A percentile compares a stretch with the other conserved stretches of the same genome.
Evolutionary conservation across 2,888 invertebrate species (phyloP).

Genomic region (Hirtodrosophila trivittata): DNA sequence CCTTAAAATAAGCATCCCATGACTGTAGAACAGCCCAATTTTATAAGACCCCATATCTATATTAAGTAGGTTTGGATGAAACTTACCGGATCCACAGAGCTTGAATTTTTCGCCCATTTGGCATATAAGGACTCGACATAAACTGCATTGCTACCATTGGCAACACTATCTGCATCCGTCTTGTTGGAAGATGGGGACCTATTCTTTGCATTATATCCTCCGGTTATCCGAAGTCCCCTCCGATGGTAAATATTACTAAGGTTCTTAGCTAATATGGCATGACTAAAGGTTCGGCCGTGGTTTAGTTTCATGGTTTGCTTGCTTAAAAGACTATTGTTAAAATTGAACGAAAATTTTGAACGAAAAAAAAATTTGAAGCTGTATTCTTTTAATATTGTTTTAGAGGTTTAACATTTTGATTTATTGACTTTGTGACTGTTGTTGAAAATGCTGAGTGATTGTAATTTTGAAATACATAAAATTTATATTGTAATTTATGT

Average conservation of each 20-base stretch:
- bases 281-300: constrained; percentile 11
- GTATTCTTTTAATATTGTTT: background rate
- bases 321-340: background rate
- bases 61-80: fast-evolving
- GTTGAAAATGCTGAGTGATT: background rate
- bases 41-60: too few species aligned
- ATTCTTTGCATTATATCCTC: background rate
- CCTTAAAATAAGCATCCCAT: constrained; percentile 56
- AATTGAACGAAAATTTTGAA: background rate
- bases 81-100: constrained; percentile 61
- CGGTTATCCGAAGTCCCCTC: background rate
- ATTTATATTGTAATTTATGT: background rate
- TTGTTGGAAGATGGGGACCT: background rate
- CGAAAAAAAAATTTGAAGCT: constrained; percentile 2
- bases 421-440: background rate
- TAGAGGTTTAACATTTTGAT: constrained; percentile 13
- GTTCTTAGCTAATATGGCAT: constrained; percentile 1
- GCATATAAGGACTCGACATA: constrained; percentile 58
- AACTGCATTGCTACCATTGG: constrained; percentile 57
- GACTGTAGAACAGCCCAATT: constrained; percentile 48
- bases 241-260: background rate
- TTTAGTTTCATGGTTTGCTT: constrained; percentile 27
- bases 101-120: constrained; percentile 52
- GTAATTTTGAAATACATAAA: too few species aligned
- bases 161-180: constrained; percentile 43